Conservation (phyloP, 2,888 invertebrate genomes). For the Suillia variegata region DNA sequence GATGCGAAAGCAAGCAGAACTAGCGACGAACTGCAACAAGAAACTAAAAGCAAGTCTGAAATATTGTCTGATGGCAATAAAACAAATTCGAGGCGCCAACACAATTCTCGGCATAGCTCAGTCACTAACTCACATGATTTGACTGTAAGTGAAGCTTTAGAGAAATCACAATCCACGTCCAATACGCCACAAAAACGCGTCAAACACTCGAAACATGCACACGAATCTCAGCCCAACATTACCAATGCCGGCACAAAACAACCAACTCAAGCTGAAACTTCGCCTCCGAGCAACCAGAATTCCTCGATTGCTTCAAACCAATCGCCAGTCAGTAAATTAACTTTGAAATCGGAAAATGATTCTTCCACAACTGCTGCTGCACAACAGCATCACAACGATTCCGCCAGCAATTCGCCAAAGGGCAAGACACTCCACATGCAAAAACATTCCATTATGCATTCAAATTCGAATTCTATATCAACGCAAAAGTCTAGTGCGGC, state of each 20-base stretch:
- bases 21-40: too few species aligned
- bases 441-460: too few species aligned
- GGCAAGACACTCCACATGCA: too few species aligned
- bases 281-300: neutral
- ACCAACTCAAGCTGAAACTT: slow-evolving; percentile 14
- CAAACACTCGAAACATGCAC: neutral
- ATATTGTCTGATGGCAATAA: neutral
- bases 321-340: too few species aligned
- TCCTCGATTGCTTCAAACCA: too few species aligned
- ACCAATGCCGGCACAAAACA: neutral
- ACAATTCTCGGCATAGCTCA: too few species aligned
- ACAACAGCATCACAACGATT: too few species aligned
- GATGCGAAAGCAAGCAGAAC: slow-evolving; percentile 23
- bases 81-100: neutral
- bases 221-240: too few species aligned
- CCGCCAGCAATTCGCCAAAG: too few species aligned
- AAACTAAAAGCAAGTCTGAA: neutral
- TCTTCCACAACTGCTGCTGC: too few species aligned
- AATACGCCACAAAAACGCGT: neutral
- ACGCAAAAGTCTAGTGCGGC: neutral
- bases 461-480: slow-evolving; percentile 1
- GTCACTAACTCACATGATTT: neutral
- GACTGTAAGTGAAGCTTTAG: neutral
- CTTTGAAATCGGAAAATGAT: too few species aligned
- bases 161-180: neutral